Evolutionary conservation across 2,797 vertebrate genomes (phyloP), one percentile per base, ranked within the genome.

Genomic region (Menidia menidia): DNA sequence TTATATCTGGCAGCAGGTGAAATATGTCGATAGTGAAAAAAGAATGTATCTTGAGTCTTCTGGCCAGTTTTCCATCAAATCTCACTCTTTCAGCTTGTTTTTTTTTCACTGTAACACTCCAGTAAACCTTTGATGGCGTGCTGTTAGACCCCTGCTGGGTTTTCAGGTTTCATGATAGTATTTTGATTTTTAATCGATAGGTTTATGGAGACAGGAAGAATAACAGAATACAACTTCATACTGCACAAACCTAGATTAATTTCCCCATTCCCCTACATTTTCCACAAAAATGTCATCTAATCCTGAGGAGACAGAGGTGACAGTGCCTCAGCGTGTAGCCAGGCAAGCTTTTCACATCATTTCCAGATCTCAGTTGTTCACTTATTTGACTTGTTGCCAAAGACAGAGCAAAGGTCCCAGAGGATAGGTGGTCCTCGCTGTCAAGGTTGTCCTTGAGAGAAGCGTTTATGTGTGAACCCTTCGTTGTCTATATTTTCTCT

Each of bases 171-270:
- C 74, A 75, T 79, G 75, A 78, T 69, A 81, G 81, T 52, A 63
- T 90, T 89, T 77, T 86, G 78, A 90, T 89, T 79, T 25, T 88
- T 91, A 92, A 93, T 90, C 90, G 86, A 93, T 90, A 74, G 86
- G 79, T 87, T 89, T 85, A 90, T 80, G 71, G 84, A 87, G 75
- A 86, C 78, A 66, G 68, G 73, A 64, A 61, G 80, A 75, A 73
- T 70, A 63, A 74, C 51, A 73, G 57, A 80, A 73, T 60, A 53
- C 9, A 18, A 67, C 76, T 75, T 82, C 88, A 85, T 68, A 73
- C 80, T 77, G 87, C 41, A 80, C 66, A 62, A 72, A 81, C 75
- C 42, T 55, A 81, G 75, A 73, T 69, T 78, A 65, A 64, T 67
- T 84, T 79, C 79, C 61, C 66, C 45, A 31, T 67, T 71, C 55